Conservation (phyloP, 2,113 vertebrate species). For the Regulus satrapa region DNA sequence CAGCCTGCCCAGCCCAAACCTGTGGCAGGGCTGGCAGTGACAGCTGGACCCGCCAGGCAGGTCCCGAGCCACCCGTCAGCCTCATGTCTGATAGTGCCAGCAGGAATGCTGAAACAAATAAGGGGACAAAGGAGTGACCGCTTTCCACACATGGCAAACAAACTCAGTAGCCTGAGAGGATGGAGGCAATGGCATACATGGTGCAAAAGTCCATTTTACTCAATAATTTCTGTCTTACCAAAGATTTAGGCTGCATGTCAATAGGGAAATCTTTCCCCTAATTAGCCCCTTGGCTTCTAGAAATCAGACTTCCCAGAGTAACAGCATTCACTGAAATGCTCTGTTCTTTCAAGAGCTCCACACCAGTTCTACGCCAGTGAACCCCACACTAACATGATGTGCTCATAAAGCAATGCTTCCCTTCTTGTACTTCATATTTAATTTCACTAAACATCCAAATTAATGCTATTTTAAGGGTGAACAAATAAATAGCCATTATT, state of each 20-base stretch:
- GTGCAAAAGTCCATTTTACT: not conserved
- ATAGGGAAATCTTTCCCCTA: not conserved
- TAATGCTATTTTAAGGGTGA: not conserved
- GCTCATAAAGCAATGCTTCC: not conserved
- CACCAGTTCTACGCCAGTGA: not conserved
- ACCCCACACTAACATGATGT: not conserved
- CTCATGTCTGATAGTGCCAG: rapidly evolving
- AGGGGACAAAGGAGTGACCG: not conserved
- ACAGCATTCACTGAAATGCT: not conserved
- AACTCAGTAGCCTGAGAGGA: not conserved
- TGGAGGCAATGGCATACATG: not conserved
- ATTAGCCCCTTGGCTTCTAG: not conserved
- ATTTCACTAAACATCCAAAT: not conserved
- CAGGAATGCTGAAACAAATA: not conserved
- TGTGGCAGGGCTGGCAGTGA: rapidly evolving
- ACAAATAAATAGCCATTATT: not conserved
- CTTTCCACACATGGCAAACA: not conserved
- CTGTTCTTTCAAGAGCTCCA: not conserved
- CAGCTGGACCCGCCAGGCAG: not conserved
- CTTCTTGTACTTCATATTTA: not conserved
- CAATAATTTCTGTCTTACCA: not conserved
- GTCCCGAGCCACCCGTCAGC: not conserved
- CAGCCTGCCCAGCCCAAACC: not conserved
- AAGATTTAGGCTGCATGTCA: not conserved
- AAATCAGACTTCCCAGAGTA: not conserved